phyloP scores from a whole-genome alignment of 2,888 invertebrate species.

The Heteromyza rotundicornis region DNA sequence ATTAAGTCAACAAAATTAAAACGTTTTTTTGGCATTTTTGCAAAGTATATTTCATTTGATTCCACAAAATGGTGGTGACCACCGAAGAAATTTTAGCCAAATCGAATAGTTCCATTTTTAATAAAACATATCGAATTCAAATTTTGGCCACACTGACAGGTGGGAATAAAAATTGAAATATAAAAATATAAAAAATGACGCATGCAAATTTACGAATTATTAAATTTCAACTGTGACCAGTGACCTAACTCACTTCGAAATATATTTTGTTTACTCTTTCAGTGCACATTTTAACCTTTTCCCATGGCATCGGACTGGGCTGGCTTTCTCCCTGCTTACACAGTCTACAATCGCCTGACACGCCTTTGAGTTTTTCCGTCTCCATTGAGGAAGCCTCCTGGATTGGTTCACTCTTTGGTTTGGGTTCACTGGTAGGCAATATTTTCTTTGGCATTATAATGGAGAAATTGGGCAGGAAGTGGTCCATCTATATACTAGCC shows the following conservation, averaged over 20 bases:
- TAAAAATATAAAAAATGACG: background rate
- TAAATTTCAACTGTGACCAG: conserved; percentile 22
- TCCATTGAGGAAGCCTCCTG: conserved; percentile 44
- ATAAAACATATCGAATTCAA: conserved; percentile 40
- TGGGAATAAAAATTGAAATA: too few species aligned
- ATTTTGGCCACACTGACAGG: conserved; percentile 45
- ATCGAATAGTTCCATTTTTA: conserved; percentile 28
- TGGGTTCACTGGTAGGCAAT: conserved; percentile 49
- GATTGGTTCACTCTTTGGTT: conserved; percentile 47
- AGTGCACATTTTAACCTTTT: conserved; percentile 52
- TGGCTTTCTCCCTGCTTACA: conserved; percentile 52
- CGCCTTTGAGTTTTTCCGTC: conserved; percentile 33
- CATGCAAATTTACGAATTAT: background rate
- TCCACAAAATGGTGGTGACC: too few species aligned
- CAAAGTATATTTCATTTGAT: too few species aligned
- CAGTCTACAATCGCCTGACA: conserved; percentile 37
- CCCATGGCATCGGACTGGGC: conserved; percentile 50
- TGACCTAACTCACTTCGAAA: too few species aligned
- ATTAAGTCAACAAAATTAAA: too few species aligned
- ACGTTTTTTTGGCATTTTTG: too few species aligned
- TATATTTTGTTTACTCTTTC: background rate
- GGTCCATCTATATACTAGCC: conserved; percentile 42
- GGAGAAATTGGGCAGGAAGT: conserved; percentile 47
- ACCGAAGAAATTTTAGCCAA: too few species aligned
- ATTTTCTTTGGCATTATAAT: conserved; percentile 45